Evolutionary conservation across 2,113 vertebrate genomes (phyloP), one percentile per base, ranked within the genome.

Genomic region (Crotalus viridis): DNA sequence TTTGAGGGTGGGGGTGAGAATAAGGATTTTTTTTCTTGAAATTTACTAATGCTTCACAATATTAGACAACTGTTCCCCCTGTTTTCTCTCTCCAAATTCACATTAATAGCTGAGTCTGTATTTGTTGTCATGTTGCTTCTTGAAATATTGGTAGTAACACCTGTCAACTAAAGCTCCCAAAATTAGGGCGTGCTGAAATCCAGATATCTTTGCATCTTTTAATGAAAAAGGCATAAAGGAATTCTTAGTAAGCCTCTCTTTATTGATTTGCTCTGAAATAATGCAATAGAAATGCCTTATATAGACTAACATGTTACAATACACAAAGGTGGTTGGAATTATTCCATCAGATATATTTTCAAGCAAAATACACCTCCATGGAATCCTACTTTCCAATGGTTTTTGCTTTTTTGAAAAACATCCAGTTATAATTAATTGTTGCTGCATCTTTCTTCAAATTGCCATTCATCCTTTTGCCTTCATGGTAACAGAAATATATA

Each of bases 221-320:
- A 96, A 94, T 91, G 2, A 7, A 93, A 94, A 95, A 95, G 93
- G 93, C 6, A 0, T 93, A 90, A 87, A 54, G 95, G 95, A 96
- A 87, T 91, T 92, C 90, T 92, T 59, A 39, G 59, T 61, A 93
- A 0, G 0, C 90, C 89, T 91, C 90, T 4, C 0, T 93, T 94
- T 94, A 17, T 95, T 94, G 95, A 96, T 95, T 93, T 91, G 95
- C 95, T 95, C 95, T 92, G 96, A 94, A 43, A 0, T 96, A 93
- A 95, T 95, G 93, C 95, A 95, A 94, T 96, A 94, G 90, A 96
- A 95, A 94, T 95, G 96, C 95, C 96, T 96, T 95, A 95, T 92
- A 94, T 96, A 91, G 94, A 95, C 96, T 96, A 95, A 92, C 95
- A 94, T 95, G 95, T 89, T 93, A 96, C 94, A 90, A 92, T 95